Evolutionary conservation across 2,113 vertebrate genomes (phyloP), one percentile per base, ranked within the genome.

Genomic region (Tyto alba): DNA sequence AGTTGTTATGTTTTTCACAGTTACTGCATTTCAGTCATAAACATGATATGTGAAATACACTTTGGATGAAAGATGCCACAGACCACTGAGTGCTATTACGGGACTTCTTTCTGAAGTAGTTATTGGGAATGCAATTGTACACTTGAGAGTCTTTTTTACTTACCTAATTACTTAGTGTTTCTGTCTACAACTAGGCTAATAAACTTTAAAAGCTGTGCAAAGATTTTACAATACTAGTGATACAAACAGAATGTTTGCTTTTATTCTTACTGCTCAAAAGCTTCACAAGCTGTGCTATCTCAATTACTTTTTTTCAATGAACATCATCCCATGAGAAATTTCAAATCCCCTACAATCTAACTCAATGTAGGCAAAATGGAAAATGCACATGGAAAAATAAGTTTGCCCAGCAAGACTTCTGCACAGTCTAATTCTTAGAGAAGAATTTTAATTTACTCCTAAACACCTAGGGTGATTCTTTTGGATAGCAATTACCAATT

Each of bases 301-400:
- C 80, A 78, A 85, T 96, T 95, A 87, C 84, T 43, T 91, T n/a
- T 91, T 68, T 91, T 38, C 84, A 87, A 9, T 34, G 64, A 91
- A 34, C 43, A 40, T 10, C 80, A 47, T 94, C 94, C 74, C 91
- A 62, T 27, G 85, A 96, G 93, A 76, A 91, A 91, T 89, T 90
- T 76, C 66, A 73, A 47, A 10, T 88, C 59, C 50, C 38, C 27
- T 85, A 22, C 25, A 85, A 88, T 53, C 53, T 85, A 56, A 60
- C 32, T 34, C 45, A 68, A 45, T 43, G 50, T 38, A 75, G 56
- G 47, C 56, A 53, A 88, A 85, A 93, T 69, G 48, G 74, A 94
- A 96, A 91, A 95, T 32, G 19, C 36, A 68, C 48, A 32, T 36
- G 29, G 69, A 91, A 84, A 93, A 93, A 85, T 73, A n/a, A 79